Conservation (phyloP, 2,888 invertebrate genomes). For the Zygogramma bicolorata region DNA sequence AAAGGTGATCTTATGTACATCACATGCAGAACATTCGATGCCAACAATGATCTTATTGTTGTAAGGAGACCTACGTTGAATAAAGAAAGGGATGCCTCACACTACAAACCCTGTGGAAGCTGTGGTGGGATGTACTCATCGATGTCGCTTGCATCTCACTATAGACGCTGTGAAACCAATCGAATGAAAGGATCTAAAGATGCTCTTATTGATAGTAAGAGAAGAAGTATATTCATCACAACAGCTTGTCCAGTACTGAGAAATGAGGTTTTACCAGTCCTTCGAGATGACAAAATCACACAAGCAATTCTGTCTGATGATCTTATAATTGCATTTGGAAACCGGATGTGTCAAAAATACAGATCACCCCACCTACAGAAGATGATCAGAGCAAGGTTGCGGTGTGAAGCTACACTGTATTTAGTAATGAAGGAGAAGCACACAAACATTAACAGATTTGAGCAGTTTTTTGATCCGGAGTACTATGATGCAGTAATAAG, state of each 20-base stretch:
- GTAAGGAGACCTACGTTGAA: background rate
- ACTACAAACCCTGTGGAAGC: background rate
- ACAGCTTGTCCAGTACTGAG: background rate
- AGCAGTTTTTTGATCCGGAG: conserved; percentile 10
- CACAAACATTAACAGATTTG: background rate
- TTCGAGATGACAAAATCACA: background rate
- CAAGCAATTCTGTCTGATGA: background rate
- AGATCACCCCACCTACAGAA: conserved; percentile 6
- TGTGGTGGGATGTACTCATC: conserved; percentile 12
- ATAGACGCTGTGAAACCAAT: background rate
- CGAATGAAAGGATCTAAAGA: background rate
- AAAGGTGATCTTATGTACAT: conserved; percentile 15
- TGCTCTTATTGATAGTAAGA: background rate
- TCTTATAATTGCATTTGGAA: conserved; percentile 6
- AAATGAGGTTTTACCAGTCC: conserved; percentile 2
- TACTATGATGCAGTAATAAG: background rate
- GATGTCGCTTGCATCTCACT: background rate
- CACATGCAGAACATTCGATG: background rate
- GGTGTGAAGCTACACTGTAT: conserved; percentile 7
- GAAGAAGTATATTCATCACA: background rate
- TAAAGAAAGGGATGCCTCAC: background rate
- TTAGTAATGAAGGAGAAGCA: background rate
- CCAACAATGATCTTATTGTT: background rate
- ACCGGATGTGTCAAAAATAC: conserved; percentile 21
- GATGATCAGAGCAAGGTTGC: conserved; percentile 15